phyloP scores from a whole-genome alignment of 2,888 invertebrate species.

The Falcaria lacertinaria region DNA sequence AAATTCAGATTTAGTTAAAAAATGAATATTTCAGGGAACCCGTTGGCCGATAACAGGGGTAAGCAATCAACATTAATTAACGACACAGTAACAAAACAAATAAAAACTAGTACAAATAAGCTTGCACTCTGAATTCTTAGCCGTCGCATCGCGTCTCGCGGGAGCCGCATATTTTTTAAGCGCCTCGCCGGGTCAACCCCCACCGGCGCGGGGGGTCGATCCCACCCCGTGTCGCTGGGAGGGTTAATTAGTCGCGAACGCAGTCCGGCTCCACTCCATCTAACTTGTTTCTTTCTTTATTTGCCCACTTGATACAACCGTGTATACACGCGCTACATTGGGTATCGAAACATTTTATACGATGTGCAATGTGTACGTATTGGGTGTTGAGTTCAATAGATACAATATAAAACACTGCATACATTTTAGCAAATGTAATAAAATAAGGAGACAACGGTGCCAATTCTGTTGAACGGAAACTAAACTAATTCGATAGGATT shows the following conservation, averaged over 20 bases:
- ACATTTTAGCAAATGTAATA: no score
- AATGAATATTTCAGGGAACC: neutral
- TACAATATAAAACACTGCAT: no score
- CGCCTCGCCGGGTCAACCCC: slow-evolving; percentile 25
- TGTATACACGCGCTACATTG: slow-evolving; percentile 30
- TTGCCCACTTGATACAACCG: slow-evolving; percentile 77
- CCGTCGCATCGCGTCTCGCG: slow-evolving; percentile 47
- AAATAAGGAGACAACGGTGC: no score
- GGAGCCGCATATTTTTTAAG: slow-evolving; percentile 67
- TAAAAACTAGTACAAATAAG: slow-evolving; percentile 17
- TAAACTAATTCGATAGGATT: no score
- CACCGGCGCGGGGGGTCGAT: slow-evolving; percentile 25
- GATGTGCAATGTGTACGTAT: neutral
- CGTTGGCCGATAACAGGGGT: neutral
- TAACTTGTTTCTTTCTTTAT: slow-evolving; percentile 78
- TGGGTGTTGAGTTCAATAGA: no score
- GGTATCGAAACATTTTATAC: slow-evolving; percentile 9
- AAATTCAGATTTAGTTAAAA: neutral
- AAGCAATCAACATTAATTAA: slow-evolving; percentile 3
- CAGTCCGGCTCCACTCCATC: slow-evolving; percentile 73
- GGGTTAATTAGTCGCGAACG: slow-evolving; percentile 78
- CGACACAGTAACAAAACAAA: slow-evolving; percentile 10
- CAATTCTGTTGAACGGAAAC: no score
- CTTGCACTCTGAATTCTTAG: slow-evolving; percentile 44
- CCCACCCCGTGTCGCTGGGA: slow-evolving; percentile 37